Evolutionary conservation across 1,140 invertebrate genomes (phyloP), one percentile per base, ranked within the genome.

Genomic region (Aphaenogaster rudis): DNA sequence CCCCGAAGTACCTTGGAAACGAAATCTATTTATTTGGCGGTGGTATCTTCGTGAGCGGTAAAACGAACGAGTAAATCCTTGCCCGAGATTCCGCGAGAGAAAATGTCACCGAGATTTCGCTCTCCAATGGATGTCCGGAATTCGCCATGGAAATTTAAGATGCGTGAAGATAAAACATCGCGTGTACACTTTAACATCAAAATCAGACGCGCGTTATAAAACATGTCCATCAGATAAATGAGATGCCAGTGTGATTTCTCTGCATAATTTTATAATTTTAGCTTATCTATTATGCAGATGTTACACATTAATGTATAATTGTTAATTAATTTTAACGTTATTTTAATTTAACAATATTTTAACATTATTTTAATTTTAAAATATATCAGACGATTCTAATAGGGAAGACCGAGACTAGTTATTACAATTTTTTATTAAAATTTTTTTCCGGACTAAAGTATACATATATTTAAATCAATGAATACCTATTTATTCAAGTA

Each of bases 21-120:
- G 28, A 82, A 76, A 84, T 84, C 80, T 84, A 84, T 84, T 84
- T 84, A 84, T 84, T 84, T 84, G 80, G 45, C 17, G 67, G 13
- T 17, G 52, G 33, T 84, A 61, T 84, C 52, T 57, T 84, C 13
- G 80, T 54, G 80, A 76, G 42, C 42, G 69, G 42, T 61, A 61
- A 82, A 84, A 76, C 80, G 42, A 84, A 50, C 80, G 69, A 74
- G 67, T 82, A 61, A 61, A 82, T 82, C 80, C 57, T 39, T 21
- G 28, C 17, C 28, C 28, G 54, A 59, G 69, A 84, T 63, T 84
- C 54, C 42, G 28, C 45, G 69, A 17, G 42, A 61, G 80, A 84
- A 71, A 81, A 81, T 81, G 64, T 81, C 78, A 69, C 36, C n/a
- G 48, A 69, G 64, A 81, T 71, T 54, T 81, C 15, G 33, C 13